These are phyloP conservation scores for Choristoneura fumiferana DNA, from an alignment of 1,140 invertebrate genomes.

Conservation along the genomic window DNA sequence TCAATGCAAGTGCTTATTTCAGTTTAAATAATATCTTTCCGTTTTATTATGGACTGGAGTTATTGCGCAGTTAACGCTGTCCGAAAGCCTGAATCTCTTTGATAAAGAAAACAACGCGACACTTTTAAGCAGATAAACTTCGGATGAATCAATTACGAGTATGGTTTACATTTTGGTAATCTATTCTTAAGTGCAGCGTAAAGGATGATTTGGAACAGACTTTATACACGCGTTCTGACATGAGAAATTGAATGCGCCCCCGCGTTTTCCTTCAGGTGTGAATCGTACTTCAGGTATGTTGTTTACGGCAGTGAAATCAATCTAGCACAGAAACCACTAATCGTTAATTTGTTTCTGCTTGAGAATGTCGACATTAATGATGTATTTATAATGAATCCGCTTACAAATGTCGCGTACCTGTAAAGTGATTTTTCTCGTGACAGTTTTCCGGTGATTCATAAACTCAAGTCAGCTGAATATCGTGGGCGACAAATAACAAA, in stretches of 20 bases:
- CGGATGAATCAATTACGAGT: no score
- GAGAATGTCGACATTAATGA: not conserved
- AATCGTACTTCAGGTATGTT: not conserved
- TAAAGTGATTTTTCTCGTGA: conserved; percentile 43
- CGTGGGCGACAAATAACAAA: conserved; percentile 55
- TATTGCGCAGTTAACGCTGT: not conserved
- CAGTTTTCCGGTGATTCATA: conserved; percentile 45
- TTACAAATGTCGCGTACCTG: conserved; percentile 39
- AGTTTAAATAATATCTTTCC: not conserved
- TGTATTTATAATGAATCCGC: conserved; percentile 21
- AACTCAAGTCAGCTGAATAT: conserved; percentile 29
- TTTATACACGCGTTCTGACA: no score
- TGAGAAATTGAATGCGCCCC: no score
- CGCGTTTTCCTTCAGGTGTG: not conserved
- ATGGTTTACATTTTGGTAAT: no score
- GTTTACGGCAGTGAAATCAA: not conserved
- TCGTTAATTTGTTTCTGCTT: conserved; percentile 6
- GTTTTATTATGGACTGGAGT: not conserved
- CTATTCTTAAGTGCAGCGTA: no score
- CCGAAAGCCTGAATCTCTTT: not conserved
- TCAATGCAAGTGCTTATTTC: not conserved
- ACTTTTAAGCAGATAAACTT: no score
- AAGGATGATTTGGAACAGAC: no score
- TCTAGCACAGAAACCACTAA: not conserved
- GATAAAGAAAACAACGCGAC: not conserved